phyloP scores from a whole-genome alignment of 2,888 invertebrate species.

The Campoletis raptor region DNA sequence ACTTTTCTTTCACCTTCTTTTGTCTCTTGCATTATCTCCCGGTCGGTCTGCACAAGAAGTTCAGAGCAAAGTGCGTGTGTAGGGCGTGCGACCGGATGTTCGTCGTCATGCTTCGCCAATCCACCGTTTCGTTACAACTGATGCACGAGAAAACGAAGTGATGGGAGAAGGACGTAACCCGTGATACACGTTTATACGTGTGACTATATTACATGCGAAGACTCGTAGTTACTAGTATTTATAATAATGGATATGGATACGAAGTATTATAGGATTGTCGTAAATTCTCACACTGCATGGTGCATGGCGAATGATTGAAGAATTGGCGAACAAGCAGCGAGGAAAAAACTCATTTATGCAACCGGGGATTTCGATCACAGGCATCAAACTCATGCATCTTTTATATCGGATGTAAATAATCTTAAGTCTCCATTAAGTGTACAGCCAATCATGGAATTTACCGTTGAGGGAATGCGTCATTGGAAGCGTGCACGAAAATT shows the following conservation, averaged over 20 bases:
- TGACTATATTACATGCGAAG: constrained; percentile 24
- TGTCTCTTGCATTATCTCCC: constrained; percentile 66
- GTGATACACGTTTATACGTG: constrained; percentile 47
- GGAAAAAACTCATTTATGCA: not conserved
- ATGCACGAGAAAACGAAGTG: constrained; percentile 54
- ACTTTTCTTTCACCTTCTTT: constrained; percentile 56
- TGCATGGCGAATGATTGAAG: not conserved
- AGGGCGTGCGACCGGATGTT: constrained; percentile 83
- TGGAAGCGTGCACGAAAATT: constrained; percentile 21
- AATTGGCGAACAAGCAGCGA: not conserved
- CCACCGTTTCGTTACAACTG: constrained; percentile 70
- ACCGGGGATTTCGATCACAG: not conserved
- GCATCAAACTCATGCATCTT: not conserved
- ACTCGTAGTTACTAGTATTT: constrained; percentile 19
- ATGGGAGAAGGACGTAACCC: constrained; percentile 41
- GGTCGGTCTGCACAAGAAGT: constrained; percentile 52
- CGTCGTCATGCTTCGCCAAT: constrained; percentile 82
- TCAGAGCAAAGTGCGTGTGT: constrained; percentile 72
- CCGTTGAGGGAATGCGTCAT: not conserved
- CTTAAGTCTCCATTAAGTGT: not conserved
- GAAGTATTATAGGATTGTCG: constrained; percentile 8
- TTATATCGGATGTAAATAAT: not conserved
- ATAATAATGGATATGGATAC: constrained; percentile 16
- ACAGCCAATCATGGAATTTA: not conserved
- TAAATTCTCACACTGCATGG: constrained; percentile 1